A percentile compares a stretch with the other conserved stretches of the same genome.
Conservation (phyloP, 2,113 vertebrate genomes). For the Microcebus griseorufus region DNA sequence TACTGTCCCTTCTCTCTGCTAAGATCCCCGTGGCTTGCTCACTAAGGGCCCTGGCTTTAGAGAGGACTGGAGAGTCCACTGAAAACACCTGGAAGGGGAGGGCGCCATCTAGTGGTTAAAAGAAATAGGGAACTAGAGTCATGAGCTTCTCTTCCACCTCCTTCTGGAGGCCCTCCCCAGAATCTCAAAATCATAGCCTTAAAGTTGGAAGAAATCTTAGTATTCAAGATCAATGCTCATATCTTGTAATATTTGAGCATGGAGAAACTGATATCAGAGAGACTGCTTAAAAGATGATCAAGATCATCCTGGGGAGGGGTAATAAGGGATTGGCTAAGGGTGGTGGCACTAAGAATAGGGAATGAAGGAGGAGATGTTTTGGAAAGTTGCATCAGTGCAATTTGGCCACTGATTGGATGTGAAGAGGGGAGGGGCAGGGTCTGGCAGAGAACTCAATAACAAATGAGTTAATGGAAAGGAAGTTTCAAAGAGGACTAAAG, state of each 20-base stretch:
- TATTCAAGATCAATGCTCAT: neutral
- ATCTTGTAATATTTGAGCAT: neutral
- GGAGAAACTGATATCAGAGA: neutral
- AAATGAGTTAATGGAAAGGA: neutral
- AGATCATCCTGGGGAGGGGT: neutral
- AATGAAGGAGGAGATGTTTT: neutral
- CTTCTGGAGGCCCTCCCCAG: neutral
- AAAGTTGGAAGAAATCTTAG: neutral
- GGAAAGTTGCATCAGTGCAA: neutral
- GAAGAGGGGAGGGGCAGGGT: neutral
- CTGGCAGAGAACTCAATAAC: neutral
- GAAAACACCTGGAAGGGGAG: neutral
- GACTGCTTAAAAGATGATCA: neutral
- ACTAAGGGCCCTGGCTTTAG: neutral
- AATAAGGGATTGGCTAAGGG: neutral
- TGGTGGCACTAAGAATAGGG: neutral
- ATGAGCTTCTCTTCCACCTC: neutral
- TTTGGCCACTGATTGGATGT: neutral
- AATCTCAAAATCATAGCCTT: neutral
- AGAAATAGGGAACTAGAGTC: neutral
- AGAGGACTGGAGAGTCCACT: neutral
- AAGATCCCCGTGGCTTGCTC: neutral
- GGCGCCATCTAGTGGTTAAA: constrained; percentile 61
- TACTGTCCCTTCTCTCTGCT: neutral
- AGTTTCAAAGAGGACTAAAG: neutral